Evolutionary conservation across 2,113 vertebrate species (phyloP).

Genomic region (Mirounga angustirostris): DNA sequence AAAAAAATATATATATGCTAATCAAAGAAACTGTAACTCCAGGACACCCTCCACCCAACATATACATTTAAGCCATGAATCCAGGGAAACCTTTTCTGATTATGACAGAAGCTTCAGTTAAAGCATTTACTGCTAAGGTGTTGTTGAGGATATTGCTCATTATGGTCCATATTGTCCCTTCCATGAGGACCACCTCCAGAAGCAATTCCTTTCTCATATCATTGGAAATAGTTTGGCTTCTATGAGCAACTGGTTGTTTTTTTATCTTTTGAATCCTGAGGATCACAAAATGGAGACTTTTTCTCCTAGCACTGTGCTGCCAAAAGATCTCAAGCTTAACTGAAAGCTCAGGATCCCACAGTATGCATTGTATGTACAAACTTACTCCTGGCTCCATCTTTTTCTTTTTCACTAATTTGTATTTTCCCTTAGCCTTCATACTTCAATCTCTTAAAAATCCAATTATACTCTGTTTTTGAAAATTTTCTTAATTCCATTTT

Average conservation of each 20-base stretch:
- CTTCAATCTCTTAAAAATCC: neutral
- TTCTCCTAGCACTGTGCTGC: neutral
- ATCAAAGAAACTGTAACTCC: neutral
- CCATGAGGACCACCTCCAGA: neutral
- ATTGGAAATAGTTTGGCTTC: conserved; percentile 34
- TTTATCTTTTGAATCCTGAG: neutral
- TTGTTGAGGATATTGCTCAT: neutral
- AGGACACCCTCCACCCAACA: neutral
- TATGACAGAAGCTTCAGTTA: neutral
- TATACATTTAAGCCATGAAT: neutral
- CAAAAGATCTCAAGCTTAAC: neutral
- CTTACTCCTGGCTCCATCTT: neutral
- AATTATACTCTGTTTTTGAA: neutral
- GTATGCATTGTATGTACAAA: neutral
- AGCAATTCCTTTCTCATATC: neutral
- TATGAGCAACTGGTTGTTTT: neutral
- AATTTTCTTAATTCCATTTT: neutral
- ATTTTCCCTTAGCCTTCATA: neutral
- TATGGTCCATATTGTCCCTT: neutral
- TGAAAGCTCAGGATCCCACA: neutral
- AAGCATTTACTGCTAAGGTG: neutral
- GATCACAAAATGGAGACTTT: neutral
- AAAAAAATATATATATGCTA: neutral
- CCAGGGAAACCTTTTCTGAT: neutral
- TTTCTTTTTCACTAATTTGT: neutral